Base-by-base conservation (phyloP, 2,888 invertebrate species). In the Tipula lateralis region DNA sequence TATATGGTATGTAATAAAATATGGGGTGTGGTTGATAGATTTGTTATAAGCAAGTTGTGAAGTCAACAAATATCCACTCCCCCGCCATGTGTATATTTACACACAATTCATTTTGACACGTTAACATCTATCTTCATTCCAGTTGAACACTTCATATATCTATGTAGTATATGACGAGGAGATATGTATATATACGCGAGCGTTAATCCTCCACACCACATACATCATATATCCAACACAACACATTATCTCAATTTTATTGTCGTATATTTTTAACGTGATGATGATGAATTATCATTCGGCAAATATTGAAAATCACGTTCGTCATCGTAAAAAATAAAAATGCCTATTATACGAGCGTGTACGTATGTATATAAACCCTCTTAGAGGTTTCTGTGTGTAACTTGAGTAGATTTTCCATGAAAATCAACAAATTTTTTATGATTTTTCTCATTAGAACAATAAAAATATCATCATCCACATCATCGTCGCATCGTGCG, bases 201-300 rank as follows among this genome's bases (percentile, higher is more conserved):
- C 66, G 66, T 24, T 66, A 24, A 66, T 66, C 9, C 44, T 50
- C 44, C 16, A 16, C 16, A 50, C 44, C 44, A 50, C 16, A 50
- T 7, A 50, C 44, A 16, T 16, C 44, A 50, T 7, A 50, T 66
- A 24, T 66, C 19, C 24, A 19, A 19, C 24, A 66, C 24, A 66
- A 24, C 66, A 66, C 66, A 66, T 66, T 66, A 66, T 66, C 66
- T 66, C 66, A 66, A 66, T 66, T 66, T 66, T 66, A 66, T 66
- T 66, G 66, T 66, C 66, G 66, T 66, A 66, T 66, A 66, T 66
- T 66, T 66, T 66, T 66, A 66, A 66, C 66, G 66, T 66, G 66
- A 66, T 66, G 66, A 66, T 66, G 66, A 66, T 66, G 66, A 66
- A 66, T 66, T 66, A 66, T 66, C 66, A 66, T 66, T 66, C 24